Percentiles rank a stretch among this genome's conserved stretches.
Conservation (phyloP, 2,797 vertebrate genomes). For the Hypotaenidia okinawae region DNA sequence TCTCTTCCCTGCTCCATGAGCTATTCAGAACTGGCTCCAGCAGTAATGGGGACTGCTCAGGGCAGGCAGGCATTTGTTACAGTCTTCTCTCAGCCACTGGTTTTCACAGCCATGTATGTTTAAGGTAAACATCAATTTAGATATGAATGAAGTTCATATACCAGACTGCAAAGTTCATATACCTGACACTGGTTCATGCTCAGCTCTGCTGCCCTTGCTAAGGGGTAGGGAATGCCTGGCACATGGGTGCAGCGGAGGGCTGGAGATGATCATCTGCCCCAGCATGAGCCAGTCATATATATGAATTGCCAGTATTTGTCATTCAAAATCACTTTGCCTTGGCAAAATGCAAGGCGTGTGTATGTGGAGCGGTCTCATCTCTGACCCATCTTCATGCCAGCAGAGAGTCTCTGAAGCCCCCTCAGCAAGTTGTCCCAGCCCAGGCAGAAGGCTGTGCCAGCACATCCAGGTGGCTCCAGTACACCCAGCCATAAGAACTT, state of each 20-base stretch:
- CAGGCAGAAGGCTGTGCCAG: neutral
- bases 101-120: neutral
- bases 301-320: too few relatives aligned
- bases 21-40: neutral
- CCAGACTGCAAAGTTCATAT: too few relatives aligned
- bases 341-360: rapidly evolving
- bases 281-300: neutral
- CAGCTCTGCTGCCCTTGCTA: neutral
- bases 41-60: rapidly evolving
- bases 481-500: neutral
- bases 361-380: neutral
- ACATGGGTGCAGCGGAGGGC: too few relatives aligned
- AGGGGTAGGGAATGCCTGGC: too few relatives aligned
- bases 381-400: neutral
- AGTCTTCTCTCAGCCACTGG: neutral
- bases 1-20: neutral
- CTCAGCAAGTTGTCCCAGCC: neutral
- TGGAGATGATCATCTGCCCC: neutral
- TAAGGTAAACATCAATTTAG: neutral
- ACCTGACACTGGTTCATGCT: neutral
- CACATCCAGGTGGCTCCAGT: neutral
- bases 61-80: neutral
- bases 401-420: neutral
- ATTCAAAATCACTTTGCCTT: neutral
- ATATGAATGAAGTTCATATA: rapidly evolving